Percentiles rank a stretch among this genome's conserved stretches.
Evolutionary conservation across 2,797 vertebrate species (phyloP).

Genomic region (Thaleichthys pacificus): DNA sequence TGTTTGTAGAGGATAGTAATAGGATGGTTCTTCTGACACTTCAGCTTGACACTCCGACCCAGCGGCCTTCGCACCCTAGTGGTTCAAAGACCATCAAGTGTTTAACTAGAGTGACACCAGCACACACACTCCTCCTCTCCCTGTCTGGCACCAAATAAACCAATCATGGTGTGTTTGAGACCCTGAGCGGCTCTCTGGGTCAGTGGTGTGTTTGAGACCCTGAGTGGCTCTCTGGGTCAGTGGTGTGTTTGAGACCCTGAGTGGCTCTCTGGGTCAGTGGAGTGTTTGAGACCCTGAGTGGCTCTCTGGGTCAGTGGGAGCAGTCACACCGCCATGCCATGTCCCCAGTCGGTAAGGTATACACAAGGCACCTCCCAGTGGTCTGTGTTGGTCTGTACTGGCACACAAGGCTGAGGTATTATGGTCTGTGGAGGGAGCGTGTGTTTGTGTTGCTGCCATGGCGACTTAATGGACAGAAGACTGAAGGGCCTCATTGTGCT

Average conservation of each 20-base stretch:
- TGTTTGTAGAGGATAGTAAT: background rate
- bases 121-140: background rate
- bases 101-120: too few species aligned
- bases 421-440: conserved; percentile 22
- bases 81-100: conserved; percentile 26
- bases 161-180: conserved; percentile 42
- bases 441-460: conserved; percentile 46
- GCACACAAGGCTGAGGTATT: conserved; percentile 33
- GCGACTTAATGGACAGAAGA: conserved; percentile 55
- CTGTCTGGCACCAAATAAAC: conserved; percentile 29
- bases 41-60: too few species aligned
- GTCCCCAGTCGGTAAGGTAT: background rate
- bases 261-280: too few species aligned
- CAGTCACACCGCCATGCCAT: background rate
- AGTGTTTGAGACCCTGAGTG: too few species aligned
- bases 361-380: conserved; percentile 26
- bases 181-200: background rate
- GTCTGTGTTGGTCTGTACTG: conserved; percentile 26
- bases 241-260: too few species aligned
- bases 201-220: too few species aligned
- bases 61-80: background rate
- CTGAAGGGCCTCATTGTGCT: conserved; percentile 54
- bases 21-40: too few species aligned
- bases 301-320: too few species aligned
- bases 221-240: too few species aligned